Percentiles rank a stretch among this genome's conserved stretches.
These are phyloP conservation scores for Atrichornis clamosus DNA, from an alignment of 2,113 vertebrate species.

Conservation along the genomic window DNA sequence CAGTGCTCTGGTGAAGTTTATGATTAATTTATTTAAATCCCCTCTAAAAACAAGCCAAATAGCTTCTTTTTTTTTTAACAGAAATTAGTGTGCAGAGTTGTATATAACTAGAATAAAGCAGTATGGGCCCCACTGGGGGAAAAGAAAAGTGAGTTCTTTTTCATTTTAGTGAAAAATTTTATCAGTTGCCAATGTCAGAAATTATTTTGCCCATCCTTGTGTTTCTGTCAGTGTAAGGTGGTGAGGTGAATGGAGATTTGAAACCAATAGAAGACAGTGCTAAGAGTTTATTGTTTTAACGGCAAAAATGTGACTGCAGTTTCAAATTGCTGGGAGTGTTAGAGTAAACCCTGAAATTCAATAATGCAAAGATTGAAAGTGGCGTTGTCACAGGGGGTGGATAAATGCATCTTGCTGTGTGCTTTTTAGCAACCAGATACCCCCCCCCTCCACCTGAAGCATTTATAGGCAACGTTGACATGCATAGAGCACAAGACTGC, in stretches of 20 bases:
- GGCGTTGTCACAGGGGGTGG: background rate
- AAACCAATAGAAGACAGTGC: background rate
- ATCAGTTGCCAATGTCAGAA: background rate
- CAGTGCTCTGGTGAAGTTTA: background rate
- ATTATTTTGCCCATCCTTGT: background rate
- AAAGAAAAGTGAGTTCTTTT: background rate
- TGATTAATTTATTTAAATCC: background rate
- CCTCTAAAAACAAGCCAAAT: background rate
- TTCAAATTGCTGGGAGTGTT: background rate
- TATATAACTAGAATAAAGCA: background rate
- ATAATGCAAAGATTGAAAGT: background rate
- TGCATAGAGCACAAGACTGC: background rate
- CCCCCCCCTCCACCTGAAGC: background rate
- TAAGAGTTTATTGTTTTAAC: background rate
- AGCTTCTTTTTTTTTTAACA: background rate
- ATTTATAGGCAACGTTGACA: accelerated
- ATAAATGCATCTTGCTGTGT: background rate
- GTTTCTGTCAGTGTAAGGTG: background rate
- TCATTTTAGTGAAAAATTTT: background rate
- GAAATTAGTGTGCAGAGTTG: background rate
- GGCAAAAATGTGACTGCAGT: background rate
- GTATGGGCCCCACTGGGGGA: background rate
- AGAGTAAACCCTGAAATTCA: background rate
- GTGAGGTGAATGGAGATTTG: background rate
- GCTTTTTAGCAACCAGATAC: background rate